Base-by-base conservation (phyloP, 2,888 invertebrate genomes). In the Dicroscelio sp. region DNA sequence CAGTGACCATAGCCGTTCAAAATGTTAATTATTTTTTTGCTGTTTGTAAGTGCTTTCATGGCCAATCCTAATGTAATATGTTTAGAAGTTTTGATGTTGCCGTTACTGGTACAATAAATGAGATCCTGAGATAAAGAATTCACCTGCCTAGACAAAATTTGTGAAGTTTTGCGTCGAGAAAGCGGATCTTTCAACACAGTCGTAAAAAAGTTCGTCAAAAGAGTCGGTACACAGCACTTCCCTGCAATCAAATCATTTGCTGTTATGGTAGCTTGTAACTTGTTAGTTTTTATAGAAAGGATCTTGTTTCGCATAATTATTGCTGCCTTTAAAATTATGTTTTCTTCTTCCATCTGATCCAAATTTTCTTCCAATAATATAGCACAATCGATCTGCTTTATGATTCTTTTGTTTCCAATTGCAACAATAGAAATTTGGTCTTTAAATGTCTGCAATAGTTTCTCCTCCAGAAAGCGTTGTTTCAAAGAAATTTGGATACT, bases 1-100 rank as follows among this genome's bases (percentile, higher is more conserved):
- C 94, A 94, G 83, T 95, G 95, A 10, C 94, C 93, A 82, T 92
- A 94, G 75, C 88, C 90, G 79, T 95, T 93, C 2, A 95, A 35
- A 43, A 95, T 95, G 52, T 93, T 75, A 12, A 95, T 88, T 6
- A 94, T 87, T 90, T 94, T 93, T 85, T 73, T 92, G 73, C 94
- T 94, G 60, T 92, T 94, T 0, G 94, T 95, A 60, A 94, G 85
- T 86, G 92, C 92, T 92, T 95, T 95, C 43, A 95, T 76, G 35
- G 94, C 88, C 73, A 95, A 85, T 48, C 95, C 95, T 20, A 95
- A 86, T 33, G 87, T 88, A 12, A 95, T 91, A 78, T 95, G 95
- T 60, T 95, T 95, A 23, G 94, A 93, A 4, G 95, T 88, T 82
- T 95, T 94, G 23, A 95, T 88, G 84, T 73, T 67, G 20, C 93